Evolutionary conservation across 2,797 vertebrate genomes (phyloP).

Genomic region (Margarornis squamiger): DNA sequence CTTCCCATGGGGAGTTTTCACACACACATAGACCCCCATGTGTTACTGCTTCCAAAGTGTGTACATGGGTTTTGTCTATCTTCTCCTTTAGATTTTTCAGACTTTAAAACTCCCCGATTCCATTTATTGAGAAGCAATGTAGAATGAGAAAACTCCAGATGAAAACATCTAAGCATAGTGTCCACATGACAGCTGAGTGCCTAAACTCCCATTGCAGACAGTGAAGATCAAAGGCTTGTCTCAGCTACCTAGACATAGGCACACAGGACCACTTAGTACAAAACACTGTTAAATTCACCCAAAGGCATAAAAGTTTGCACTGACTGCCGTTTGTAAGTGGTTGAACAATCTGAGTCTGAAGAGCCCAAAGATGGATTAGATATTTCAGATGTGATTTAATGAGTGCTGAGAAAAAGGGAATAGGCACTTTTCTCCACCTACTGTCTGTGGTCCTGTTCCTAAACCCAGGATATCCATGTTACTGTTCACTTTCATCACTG

Average conservation of each 20-base stretch:
- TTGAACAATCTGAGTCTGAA: background rate
- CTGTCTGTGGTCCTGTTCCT: background rate
- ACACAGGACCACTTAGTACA: background rate
- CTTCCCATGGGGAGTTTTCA: background rate
- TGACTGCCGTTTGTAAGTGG: background rate
- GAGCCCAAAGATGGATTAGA: background rate
- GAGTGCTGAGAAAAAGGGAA: background rate
- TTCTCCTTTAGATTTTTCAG: background rate
- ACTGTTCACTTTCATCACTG: background rate
- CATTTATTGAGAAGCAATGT: background rate
- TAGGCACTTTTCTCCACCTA: background rate
- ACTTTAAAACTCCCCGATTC: background rate
- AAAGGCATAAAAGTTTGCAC: background rate
- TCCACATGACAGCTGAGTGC: background rate
- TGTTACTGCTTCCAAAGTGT: background rate
- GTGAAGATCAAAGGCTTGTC: background rate
- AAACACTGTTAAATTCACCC: background rate
- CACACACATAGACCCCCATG: accelerated
- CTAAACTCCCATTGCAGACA: background rate
- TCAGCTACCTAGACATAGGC: background rate
- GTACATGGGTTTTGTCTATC: background rate
- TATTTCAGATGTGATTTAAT: background rate
- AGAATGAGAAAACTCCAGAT: background rate
- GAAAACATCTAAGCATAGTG: background rate
- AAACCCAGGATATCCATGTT: background rate